Conservation (phyloP, 1,140 invertebrate species). For the Myzus persicae region DNA sequence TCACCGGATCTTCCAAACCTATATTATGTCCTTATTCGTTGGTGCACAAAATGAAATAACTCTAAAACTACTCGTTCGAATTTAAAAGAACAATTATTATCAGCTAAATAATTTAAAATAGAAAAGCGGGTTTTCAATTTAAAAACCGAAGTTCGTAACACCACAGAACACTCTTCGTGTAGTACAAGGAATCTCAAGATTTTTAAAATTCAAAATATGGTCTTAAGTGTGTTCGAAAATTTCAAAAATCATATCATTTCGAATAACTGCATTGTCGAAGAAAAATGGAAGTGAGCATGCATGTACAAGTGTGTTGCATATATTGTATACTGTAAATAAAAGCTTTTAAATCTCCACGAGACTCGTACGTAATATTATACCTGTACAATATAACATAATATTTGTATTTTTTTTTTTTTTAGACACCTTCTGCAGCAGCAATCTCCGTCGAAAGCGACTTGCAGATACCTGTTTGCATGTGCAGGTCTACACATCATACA, state of each 20-base stretch:
- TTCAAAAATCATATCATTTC: background rate
- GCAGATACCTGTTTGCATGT: background rate
- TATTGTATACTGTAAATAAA: background rate
- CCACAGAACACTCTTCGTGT: background rate
- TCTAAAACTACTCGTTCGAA: too few species aligned
- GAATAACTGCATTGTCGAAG: background rate
- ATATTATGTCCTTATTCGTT: background rate
- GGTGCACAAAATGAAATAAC: too few species aligned
- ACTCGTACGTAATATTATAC: background rate
- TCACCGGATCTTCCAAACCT: background rate
- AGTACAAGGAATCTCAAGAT: background rate
- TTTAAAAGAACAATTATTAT: too few species aligned
- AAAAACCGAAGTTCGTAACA: background rate
- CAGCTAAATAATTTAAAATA: too few species aligned
- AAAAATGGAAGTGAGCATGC: background rate
- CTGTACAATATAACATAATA: background rate
- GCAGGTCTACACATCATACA: too few species aligned
- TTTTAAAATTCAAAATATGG: background rate
- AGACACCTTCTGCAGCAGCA: background rate
- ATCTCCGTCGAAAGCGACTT: background rate
- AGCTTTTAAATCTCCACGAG: background rate
- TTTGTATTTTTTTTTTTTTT: background rate
- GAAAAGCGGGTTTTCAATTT: too few species aligned
- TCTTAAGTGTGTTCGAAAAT: background rate
- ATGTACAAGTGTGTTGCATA: background rate